phyloP scores from a whole-genome alignment of 2,797 vertebrate species.

The Meriones psammophilus region DNA sequence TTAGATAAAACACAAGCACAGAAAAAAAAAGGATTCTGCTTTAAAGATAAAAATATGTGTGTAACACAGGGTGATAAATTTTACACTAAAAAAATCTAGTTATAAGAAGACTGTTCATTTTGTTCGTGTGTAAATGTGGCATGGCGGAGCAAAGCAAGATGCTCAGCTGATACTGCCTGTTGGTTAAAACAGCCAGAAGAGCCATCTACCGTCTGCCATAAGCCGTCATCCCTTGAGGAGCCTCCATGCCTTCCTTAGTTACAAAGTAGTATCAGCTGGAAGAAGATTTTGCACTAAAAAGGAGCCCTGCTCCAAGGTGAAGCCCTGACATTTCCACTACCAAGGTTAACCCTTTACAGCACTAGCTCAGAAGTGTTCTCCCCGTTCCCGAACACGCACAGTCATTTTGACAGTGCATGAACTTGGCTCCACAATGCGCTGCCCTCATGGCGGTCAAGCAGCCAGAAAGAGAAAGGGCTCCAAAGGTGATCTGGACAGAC shows the following conservation, averaged over 20 bases:
- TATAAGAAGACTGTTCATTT: background rate
- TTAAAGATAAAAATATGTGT: background rate
- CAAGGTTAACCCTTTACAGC: background rate
- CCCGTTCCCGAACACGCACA: background rate
- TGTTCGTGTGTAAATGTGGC: background rate
- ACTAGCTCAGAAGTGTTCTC: background rate
- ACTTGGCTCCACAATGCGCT: background rate
- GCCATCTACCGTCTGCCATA: background rate
- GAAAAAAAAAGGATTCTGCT: conserved; percentile 20
- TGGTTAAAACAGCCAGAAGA: background rate
- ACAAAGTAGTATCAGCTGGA: background rate
- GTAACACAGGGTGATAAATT: background rate
- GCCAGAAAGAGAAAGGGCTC: background rate
- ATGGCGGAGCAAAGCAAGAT: background rate
- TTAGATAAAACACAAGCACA: conserved; percentile 80
- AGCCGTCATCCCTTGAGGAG: background rate
- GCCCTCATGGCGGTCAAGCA: background rate
- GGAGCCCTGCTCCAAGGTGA: background rate
- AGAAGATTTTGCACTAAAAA: background rate
- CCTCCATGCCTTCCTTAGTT: background rate
- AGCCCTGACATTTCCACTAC: background rate
- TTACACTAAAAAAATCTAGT: conserved; percentile 13
- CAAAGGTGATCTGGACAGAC: background rate
- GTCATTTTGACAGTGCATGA: background rate
- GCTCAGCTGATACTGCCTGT: background rate